Evolutionary conservation across 2,113 vertebrate genomes (phyloP), one percentile per base, ranked within the genome.

Genomic region (Chlorodrepanis virens): DNA sequence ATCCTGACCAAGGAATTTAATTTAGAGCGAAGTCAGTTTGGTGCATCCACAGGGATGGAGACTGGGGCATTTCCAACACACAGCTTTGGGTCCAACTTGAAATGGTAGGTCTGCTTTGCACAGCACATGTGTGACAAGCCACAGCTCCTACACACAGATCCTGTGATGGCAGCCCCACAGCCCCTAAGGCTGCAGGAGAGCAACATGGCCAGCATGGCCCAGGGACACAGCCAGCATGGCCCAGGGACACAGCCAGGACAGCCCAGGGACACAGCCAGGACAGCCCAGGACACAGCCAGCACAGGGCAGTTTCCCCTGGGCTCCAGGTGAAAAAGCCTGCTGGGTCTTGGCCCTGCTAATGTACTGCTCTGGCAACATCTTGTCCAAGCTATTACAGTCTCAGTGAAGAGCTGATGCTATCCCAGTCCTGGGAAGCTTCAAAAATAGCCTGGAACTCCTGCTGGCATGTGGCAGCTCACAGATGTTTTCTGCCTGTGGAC

Each of bases 301-400:
- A 50, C 37, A 13, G 11, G 44, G n/a, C n/a, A 60, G 5, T 7
- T 68, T 31, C 35, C 20, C 24, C 21, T 3, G 15, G 22, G 14
- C 52, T 57, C 13, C 47, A 28, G 33, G 53, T 53, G 67, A 53
- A 76, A 47, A 44, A 63, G 12, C 28, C 42, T 44, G 12, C 50
- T 50, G 42, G 13, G 12, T 23, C 29, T n/a, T 35, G 42, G 19
- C 6, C 2, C 45, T 50, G 37, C 57, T 33, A 2, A 27, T 18
- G 14, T 24, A 9, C 39, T 31, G 17, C 75, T 64, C 57, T 33
- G n/a, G n/a, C 35, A 76, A 17, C 6, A 2, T 13, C 42, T 79
- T 4, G 1, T 50, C 53, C 10, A 6, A 37, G 37, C 11, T 5
- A 0, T 44, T 61, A 20, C 1, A 11, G 29, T 44, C n/a, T 80